Evolutionary conservation across 2,113 vertebrate species (phyloP).

Genomic region (Acanthisitta chloris): DNA sequence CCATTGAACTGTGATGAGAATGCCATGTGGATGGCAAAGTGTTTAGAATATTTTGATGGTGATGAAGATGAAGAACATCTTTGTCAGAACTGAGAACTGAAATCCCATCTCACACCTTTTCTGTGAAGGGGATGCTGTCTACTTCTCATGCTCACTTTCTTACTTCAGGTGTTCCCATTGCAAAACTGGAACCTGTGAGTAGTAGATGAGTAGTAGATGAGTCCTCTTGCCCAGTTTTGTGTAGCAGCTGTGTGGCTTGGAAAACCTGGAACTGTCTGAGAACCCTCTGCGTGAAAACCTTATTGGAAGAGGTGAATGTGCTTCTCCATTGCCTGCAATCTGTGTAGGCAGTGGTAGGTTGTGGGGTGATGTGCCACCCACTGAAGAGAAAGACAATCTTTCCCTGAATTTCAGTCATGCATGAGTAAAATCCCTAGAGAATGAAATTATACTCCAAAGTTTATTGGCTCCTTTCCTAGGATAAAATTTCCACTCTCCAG

Average conservation of each 20-base stretch:
- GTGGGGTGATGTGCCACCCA: rapidly evolving
- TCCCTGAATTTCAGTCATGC: background rate
- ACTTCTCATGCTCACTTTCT: background rate
- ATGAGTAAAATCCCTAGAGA: background rate
- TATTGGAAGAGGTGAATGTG: background rate
- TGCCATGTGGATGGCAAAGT: background rate
- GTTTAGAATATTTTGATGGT: background rate
- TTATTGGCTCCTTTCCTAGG: background rate
- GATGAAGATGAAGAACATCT: background rate
- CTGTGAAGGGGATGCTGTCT: background rate
- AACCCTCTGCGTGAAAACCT: background rate
- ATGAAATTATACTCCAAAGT: background rate
- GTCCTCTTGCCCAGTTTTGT: background rate
- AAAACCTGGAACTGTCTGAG: background rate
- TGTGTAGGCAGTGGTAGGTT: background rate
- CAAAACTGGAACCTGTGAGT: no score
- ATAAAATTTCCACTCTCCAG: background rate
- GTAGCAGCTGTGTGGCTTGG: background rate
- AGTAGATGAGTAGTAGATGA: background rate
- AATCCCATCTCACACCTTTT: background rate
- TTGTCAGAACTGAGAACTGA: background rate
- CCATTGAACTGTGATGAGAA: background rate
- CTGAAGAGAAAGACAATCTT: background rate
- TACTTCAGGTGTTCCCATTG: background rate
- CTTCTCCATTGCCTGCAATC: background rate